Base-by-base conservation (phyloP, 2,888 invertebrate species). In the Drosophila aldrichi region DNA sequence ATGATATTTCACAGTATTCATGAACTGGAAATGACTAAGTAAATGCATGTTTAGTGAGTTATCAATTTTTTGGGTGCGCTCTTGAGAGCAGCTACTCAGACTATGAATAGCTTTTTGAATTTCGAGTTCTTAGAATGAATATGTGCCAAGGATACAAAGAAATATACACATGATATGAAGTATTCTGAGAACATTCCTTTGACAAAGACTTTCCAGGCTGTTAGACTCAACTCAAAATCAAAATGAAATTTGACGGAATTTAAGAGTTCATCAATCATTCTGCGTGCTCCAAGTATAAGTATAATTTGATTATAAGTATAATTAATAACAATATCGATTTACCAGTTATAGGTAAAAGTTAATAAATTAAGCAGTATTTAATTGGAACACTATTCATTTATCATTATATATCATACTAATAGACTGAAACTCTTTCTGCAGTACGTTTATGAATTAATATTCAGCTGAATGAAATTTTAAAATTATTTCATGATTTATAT, bases 21-120 rank as follows among this genome's bases (percentile, higher is more conserved):
- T 75, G 78, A 77, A 72, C 73, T 75, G 62, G 36, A 66, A 77
- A 77, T 62, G 78, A 66, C 66, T 65, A 51, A 55, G 61, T 48
- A 59, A 77, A 59, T 44, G 74, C 58, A 56, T 71, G 55, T 60
- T 48, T 51, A 55, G 73, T 72, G 62, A 72, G 46, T 46, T 63
- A 67, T 74, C 57, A 65, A 64, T 55, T 62, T 58, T 56, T 71
- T 49, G 41, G 48, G 34, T 22, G 10, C 14, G 12, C 40, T 44
- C 32, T 29, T 20, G 25, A 22, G 5, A 29, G 38, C n/a, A 46
- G 51, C 29, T 29, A 43, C 18, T 43, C n/a, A 34, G 29, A 29
- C 44, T 58, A 14, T 32, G 49, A 56, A 59, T 29, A 48, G 22
- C 18, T 34, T 10, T 34, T 10, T 29, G 34, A 40, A 12, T 44